Conservation (phyloP, 2,888 invertebrate species). For the Hylaea fasciaria region DNA sequence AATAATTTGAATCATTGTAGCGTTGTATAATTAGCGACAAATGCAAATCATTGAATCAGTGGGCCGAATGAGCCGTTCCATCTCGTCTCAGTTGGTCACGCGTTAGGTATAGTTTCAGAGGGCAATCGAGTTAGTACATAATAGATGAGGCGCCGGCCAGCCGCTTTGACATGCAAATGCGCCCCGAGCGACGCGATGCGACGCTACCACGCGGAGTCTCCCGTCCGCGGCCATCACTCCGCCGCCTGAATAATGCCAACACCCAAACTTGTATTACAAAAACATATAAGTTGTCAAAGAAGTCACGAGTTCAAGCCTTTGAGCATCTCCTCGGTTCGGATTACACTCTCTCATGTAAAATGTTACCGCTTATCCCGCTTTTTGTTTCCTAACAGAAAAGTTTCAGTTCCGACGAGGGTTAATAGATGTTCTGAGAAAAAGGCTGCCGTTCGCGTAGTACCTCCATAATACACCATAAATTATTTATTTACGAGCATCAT, state of each 20-base stretch:
- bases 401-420: slow-evolving; percentile 6
- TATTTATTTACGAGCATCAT: slow-evolving; percentile 4
- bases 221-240: background rate
- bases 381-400: slow-evolving; percentile 9
- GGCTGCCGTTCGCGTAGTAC: background rate
- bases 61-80: too few species aligned
- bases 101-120: slow-evolving; percentile 12
- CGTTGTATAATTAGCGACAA: too few species aligned
- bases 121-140: slow-evolving; percentile 30
- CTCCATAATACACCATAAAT: slow-evolving; percentile 12
- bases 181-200: background rate
- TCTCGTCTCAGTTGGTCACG: background rate
- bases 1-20: too few species aligned
- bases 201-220: background rate
- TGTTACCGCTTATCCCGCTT: slow-evolving; percentile 22
- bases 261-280: slow-evolving; percentile 16
- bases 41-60: too few species aligned
- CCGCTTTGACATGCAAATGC: slow-evolving; percentile 38
- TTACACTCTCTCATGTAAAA: slow-evolving; percentile 13
- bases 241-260: slow-evolving; percentile 29
- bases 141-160: slow-evolving; percentile 14
- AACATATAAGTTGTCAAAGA: slow-evolving; percentile 20
- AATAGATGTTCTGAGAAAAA: slow-evolving; percentile 1
- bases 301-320: slow-evolving; percentile 20
- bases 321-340: slow-evolving; percentile 16